Percentiles rank a stretch among this genome's conserved stretches.
Conservation (phyloP, 2,113 vertebrate genomes). For the Tachysurus fulvidraco region DNA sequence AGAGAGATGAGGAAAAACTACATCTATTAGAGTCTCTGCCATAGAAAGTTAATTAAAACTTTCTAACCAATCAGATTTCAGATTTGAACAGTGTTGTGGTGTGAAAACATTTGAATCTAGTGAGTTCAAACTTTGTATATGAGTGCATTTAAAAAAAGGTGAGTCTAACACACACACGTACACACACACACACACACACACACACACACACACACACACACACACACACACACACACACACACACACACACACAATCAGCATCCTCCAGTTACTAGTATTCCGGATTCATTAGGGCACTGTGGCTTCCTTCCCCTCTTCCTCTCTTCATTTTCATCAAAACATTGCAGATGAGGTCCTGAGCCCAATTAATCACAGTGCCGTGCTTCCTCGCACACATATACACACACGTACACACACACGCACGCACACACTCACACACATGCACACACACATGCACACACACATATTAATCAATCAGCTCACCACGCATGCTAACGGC, state of each 20-base stretch:
- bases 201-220: conserved; percentile 19
- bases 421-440: neutral
- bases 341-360: conserved; percentile 74
- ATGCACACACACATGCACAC: conserved; percentile 14
- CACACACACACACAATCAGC: conserved; percentile 48
- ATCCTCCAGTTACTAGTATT: conserved; percentile 38
- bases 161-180: neutral
- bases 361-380: conserved; percentile 71
- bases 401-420: conserved; percentile 15
- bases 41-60: neutral
- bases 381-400: conserved; percentile 49
- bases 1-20: neutral
- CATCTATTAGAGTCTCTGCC: neutral
- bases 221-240: conserved; percentile 32
- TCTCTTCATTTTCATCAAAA: conserved; percentile 72
- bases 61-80: neutral
- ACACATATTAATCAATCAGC: conserved; percentile 65
- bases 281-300: conserved; percentile 57
- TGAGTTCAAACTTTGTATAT: neutral
- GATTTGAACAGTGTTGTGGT: neutral
- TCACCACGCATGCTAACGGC: conserved; percentile 55
- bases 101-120: neutral
- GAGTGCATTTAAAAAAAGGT: neutral
- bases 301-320: conserved; percentile 55
- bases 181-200: conserved; percentile 26